Base-by-base conservation (phyloP, 2,888 invertebrate genomes). In the Allophyes oxyacanthae region DNA sequence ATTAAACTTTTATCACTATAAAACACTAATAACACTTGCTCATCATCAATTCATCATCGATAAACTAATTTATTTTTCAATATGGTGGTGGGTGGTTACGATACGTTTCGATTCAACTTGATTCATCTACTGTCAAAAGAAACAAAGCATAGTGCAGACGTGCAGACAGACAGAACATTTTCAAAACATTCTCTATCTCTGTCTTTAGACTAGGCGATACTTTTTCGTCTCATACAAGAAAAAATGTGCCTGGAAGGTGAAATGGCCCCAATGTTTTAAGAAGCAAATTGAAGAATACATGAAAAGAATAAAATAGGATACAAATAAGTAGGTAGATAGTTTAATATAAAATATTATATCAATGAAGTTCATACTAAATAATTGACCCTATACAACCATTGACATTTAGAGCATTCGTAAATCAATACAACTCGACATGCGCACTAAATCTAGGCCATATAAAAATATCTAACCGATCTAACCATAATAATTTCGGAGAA, bases 31-130 rank as follows among this genome's bases (percentile, higher is more conserved):
- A 82, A 84, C 84, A 87, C 87, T 90, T 81, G 86, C 84, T 89
- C 90, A 89, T 90, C 88, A 88, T 88, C 88, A 87, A 86, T 85
- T 89, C 91, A 90, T 91, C 90, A 92, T 90, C 88, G 86, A 84
- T 87, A 90, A 86, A 92, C 91, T 91, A 86, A 85, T 85, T 84
- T 87, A 86, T 87, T 91, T 92, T 93, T 92, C 93, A 94, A 94
- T 91, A 92, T 94, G 91, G 90, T 85, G 88, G 87, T 80, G 81
- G 85, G 80, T 86, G 82, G 86, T 86, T 84, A 84, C 86, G 87
- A 79, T 94, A 81, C 86, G 83, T 82, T 76, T 83, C 83, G 59
- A 63, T 68, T 63, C 66, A 49, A 32, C 69, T 68, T 49, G 34
- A 63, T 52, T 49, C 51, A 52, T 65, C 75, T 63, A 72, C 68